Evolutionary conservation across 2,113 vertebrate species (phyloP), one percentile per base, ranked within the genome.

Genomic region (Danio rerio): DNA sequence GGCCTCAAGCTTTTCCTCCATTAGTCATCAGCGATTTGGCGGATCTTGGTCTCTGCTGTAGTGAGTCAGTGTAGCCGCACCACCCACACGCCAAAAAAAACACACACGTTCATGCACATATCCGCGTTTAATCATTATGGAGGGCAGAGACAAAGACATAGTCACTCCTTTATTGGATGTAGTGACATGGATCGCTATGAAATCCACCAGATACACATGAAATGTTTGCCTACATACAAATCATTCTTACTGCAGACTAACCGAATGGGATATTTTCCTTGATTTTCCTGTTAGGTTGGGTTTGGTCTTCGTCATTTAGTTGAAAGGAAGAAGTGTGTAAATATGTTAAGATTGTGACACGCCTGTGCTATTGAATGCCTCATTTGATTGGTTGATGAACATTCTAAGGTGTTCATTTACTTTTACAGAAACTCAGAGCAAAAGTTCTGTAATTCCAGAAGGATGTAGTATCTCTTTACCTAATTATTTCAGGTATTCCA

Each of bases 21-120:
- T 84, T 86, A 86, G 85, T 86, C 87, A 85, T 63, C 65, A 50
- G 42, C 49, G 16, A 68, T 78, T 78, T 20, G 80, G 49, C 73
- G 55, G 61, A 45, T 69, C 55, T 70, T 21, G 18, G 15, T 65
- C 42, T 72, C 20, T 61, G 65, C 45, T 66, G 20, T 50, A 58
- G 68, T 72, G 80, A 82, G 69, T 84, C 75, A 82, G 52, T 61
- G 21, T 21, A 72, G 63, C 40, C 31, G n/a, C 70, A 43, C 55
- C 50, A 31, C 81, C 78, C 74, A 79, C 81, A 40, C 40, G 1
- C 43, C 12, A 12, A 55, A 58, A 15, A 58, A 40, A 47, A 63
- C n/a, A 42, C 59, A 70, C 45, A 70, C 18, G 49, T 20, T 50
- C 52, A 52, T 12, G 2, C 9, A 63, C 50, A 42, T 68, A 68